A percentile compares a stretch with the other conserved stretches of the same genome.
Evolutionary conservation across 2,113 vertebrate species (phyloP).

Genomic region (Pan troglodytes): NHGRI_mPanTro3-v2.1_pri NC_072403.2:90164001-90164500

Average conservation of each 20-base stretch:
- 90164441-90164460: slow-evolving; percentile 19
- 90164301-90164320: background rate
- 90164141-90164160: background rate
- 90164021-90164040: background rate
- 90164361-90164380: background rate
- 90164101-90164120: background rate
- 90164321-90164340: background rate
- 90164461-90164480: background rate
- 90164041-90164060: background rate
- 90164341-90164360: background rate
- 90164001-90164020: background rate
- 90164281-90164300: background rate
- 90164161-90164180: slow-evolving; percentile 21
- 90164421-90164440: background rate
- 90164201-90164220: slow-evolving; percentile 55
- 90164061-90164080: background rate
- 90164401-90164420: background rate
- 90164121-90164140: background rate
- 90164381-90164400: background rate
- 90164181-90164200: background rate
- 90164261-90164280: background rate
- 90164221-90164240: background rate
- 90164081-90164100: background rate
- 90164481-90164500: background rate
- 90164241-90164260: slow-evolving; percentile 42